Evolutionary conservation across 2,888 invertebrate genomes (phyloP).

Genomic region (Clitarchus hookeri): DNA sequence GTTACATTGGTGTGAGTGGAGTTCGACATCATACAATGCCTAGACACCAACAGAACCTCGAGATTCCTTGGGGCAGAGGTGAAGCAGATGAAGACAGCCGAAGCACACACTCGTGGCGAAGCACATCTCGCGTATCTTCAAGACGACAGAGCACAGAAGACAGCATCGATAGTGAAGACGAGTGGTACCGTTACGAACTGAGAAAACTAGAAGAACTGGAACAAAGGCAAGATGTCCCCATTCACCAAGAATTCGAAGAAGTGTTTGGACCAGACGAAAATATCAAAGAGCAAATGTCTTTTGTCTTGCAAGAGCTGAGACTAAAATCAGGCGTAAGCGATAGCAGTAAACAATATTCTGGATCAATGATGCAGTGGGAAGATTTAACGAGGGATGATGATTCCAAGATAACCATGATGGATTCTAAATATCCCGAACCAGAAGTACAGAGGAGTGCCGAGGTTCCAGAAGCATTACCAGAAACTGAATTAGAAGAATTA

Average conservation of each 20-base stretch:
- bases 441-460: neutral
- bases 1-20: slow-evolving; percentile 58
- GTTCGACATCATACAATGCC: slow-evolving; percentile 57
- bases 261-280: slow-evolving; percentile 67
- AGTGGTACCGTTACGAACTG: slow-evolving; percentile 90
- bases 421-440: slow-evolving; percentile 46
- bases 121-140: slow-evolving; percentile 83
- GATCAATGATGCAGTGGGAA: slow-evolving; percentile 36
- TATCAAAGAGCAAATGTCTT: slow-evolving; percentile 79
- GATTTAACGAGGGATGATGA: slow-evolving; percentile 33
- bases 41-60: slow-evolving; percentile 76
- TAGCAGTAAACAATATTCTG: slow-evolving; percentile 9
- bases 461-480: neutral
- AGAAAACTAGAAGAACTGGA: slow-evolving; percentile 86
- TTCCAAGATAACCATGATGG: neutral
- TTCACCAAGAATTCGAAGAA: slow-evolving; percentile 54
- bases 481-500: neutral
- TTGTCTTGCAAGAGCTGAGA: slow-evolving; percentile 75
- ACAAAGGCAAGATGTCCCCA: slow-evolving; percentile 69
- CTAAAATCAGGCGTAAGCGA: slow-evolving; percentile 63
- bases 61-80: slow-evolving; percentile 68
- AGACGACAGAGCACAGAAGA: slow-evolving; percentile 90
- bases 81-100: slow-evolving; percentile 80
- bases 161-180: slow-evolving; percentile 91
- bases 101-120: slow-evolving; percentile 86